Evolutionary conservation across 2,888 invertebrate species (phyloP), one percentile per base, ranked within the genome.

Genomic region (Saturnia pavonia): DNA sequence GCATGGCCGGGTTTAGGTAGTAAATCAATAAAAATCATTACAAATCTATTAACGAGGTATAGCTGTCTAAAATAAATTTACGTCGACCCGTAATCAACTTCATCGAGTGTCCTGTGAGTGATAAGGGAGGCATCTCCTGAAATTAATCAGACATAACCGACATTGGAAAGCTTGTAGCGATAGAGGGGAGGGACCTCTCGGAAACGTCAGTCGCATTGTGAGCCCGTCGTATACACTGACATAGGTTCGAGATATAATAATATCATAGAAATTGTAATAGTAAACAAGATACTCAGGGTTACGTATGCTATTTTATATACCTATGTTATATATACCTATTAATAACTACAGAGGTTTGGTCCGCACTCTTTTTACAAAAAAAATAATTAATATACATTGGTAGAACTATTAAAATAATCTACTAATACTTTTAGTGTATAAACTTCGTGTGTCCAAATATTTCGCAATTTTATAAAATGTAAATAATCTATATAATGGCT

Each of bases 121-220:
- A 66, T 51, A 70, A 51, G 51, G 68, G 54, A 48, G n/a, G n/a
- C 51, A 74, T 73, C 65, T 73, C 70, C 69, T 70, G 71, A 80
- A 78, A 80, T 80, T 80, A 80, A 80, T 80, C 81, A 77, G 43
- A 73, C 48, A 74, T 27, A 60, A n/a, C 65, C 65, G 65, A 65
- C 65, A 40, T 54, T 54, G 68, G 68, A 51, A 67, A 67, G 42
- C 51, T 54, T 25, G 70, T 67, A 67, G 27, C 40, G 60, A 22
- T 67, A 72, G 70, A 70, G 70, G 72, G 60, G 43, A 70, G 25
- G n/a, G 54, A 42, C 65, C 48, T 48, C 68, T n/a, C 42, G 51
- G 68, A 68, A 68, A 40, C 43, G 68, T 68, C 71, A 65, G 34
- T 76, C 72, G 71, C 74, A 78, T 78, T 78, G 76, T 74, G 74